Evolutionary conservation across 1,140 invertebrate genomes (phyloP), one percentile per base, ranked within the genome.

Genomic region (Phymorhynchus buccinoides): DNA sequence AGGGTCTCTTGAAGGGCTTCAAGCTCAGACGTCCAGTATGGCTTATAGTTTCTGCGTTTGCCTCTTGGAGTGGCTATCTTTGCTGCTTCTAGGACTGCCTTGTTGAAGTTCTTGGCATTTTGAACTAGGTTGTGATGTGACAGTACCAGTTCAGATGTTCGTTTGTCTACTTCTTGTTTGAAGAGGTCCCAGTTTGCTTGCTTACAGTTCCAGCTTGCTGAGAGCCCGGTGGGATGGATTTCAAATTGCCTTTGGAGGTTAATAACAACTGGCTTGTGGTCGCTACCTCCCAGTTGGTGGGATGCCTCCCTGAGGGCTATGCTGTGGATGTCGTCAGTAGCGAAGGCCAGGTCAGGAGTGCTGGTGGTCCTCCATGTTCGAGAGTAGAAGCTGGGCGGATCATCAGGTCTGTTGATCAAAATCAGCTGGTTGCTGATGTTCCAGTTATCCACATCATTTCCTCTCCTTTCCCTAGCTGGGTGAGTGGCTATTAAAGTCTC

Each of bases 311-410:
- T 83, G 71, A 35, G 35, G n/a, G 22, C 2, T 4, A 80, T 52
- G 22, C 75, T 73, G 4, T 87, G 83, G 2, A 85, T 73, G 83
- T 85, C 79, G 32, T 87, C 86, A 41, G 83, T 87, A n/a, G 78
- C 78, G 44, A 85, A 80, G 22, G 86, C 86, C 35, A 87, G 80
- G 39, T 87, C 86, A 39, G 86, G 86, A 3, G 30, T 87, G 39
- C 71, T 80, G 30, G 80, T 87, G 16, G 75, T 85, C 18, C 81
- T 68, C 86, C 84, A 87, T 16, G 62, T 73, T 71, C 84, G 83
- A 68, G 66, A 85, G 66, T 85, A 81, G 44, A 73, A 87, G 48
- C 62, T 83, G 32, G 80, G 84, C 56, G 56, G 16, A 66, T 87
- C 86, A 78, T 83, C 52, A 41, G 86, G 80, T 48, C 75, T 82